Base-by-base conservation (phyloP, 2,113 vertebrate genomes). In the Perca fluviatilis region DNA sequence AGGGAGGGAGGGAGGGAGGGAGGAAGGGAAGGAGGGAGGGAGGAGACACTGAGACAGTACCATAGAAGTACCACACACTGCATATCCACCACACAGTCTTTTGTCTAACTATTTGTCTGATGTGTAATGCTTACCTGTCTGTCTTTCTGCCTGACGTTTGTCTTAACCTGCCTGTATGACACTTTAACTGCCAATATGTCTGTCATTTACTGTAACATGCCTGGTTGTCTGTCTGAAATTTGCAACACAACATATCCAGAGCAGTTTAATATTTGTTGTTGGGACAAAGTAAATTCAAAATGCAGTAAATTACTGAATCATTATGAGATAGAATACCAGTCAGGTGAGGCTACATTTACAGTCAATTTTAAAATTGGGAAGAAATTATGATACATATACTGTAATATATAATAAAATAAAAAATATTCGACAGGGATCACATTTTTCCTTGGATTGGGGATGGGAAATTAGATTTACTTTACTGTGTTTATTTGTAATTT, bases 61-160 rank as follows among this genome's bases (percentile, higher is more conserved):
- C 40, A 47, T 40, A 47, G n/a, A 58, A 27, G 82, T 75, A 61
- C 78, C 77, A 77, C 82, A 72, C 23, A 4, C 65, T n/a, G 83
- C 82, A 86, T 50, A 86, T 85, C 54, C 79, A 83, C 53, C 64
- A 47, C 47, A 75, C 70, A 66, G 69, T 71, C 87, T 90, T 91
- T 89, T 89, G 82, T 91, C 77, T 87, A 79, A 68, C 75, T 80
- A 54, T 76, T 27, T n/a, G 27, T 70, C 74, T 88, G 58, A 86
- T 86, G 71, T 81, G n/a, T 60, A 62, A 47, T 64, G 70, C 61
- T 27, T 66, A 21, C 57, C 71, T 71, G 67, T 61, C 66, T 87
- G 43, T 79, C 70, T 80, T 40, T 64, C 62, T 61, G 40, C n/a
- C 68, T 79, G 61, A 79, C 49, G 65, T 81, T 60, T 76, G 27